These are phyloP conservation scores for Listronotus bonariensis DNA, from an alignment of 1,140 invertebrate species.

Conservation along the genomic window DNA sequence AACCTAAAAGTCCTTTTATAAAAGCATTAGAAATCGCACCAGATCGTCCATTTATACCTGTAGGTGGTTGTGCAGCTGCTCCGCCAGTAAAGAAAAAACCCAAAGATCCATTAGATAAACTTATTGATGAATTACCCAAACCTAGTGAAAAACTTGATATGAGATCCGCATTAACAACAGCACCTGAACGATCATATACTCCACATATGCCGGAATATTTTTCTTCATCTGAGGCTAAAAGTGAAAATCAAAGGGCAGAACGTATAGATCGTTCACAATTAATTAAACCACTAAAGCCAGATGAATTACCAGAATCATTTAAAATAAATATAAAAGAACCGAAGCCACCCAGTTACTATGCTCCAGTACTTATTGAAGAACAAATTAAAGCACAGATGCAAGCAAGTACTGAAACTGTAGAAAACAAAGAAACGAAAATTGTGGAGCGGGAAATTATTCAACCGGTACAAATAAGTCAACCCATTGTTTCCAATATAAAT, in stretches of 20 bases:
- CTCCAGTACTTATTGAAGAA: constrained; percentile 27
- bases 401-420: constrained; percentile 31
- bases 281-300: constrained; percentile 40
- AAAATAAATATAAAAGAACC: constrained; percentile 35
- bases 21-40: constrained; percentile 71
- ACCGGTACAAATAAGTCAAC: constrained; percentile 28
- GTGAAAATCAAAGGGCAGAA: constrained; percentile 17
- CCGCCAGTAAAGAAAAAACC: constrained; percentile 48
- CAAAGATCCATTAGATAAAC: constrained; percentile 45
- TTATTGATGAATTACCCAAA: constrained; percentile 57
- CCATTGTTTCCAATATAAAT: constrained; percentile 24
- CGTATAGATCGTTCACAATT: constrained; percentile 28
- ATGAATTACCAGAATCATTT: constrained; percentile 41
- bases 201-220: constrained; percentile 39
- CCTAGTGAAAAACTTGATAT: constrained; percentile 55
- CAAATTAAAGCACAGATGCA: constrained; percentile 27
- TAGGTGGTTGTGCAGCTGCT: constrained; percentile 50
- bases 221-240: constrained; percentile 11
- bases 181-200: constrained; percentile 53
- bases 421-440: constrained; percentile 36
- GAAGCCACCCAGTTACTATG: constrained; percentile 41
- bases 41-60: constrained; percentile 65
- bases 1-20: constrained; percentile 61
- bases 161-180: constrained; percentile 58
- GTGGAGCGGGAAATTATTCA: constrained; percentile 35